These are phyloP conservation scores for Drosophila bifasciata DNA, from an alignment of 1,140 invertebrate species.

Conservation along the genomic window DNA sequence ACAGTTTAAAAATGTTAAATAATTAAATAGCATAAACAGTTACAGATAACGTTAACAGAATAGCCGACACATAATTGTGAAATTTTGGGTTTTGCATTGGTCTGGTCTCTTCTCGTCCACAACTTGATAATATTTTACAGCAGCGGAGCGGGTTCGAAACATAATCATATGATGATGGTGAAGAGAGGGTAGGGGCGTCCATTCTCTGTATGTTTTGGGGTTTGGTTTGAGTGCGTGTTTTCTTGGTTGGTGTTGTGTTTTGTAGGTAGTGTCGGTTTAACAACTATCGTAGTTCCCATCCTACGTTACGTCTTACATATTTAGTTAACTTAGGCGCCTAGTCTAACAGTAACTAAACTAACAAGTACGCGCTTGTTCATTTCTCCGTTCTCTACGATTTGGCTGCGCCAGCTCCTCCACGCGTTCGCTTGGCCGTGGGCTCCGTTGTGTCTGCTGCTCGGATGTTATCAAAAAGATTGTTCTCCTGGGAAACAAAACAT, in stretches of 20 bases:
- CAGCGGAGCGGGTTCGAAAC: slow-evolving; percentile 8
- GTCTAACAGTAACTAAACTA: slow-evolving; percentile 69
- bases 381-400: slow-evolving; percentile 51
- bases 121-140: slow-evolving; percentile 48
- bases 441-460: slow-evolving; percentile 69
- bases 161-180: slow-evolving; percentile 26
- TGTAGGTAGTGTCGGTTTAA: slow-evolving; percentile 65
- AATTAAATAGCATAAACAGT: slow-evolving; percentile 42
- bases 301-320: slow-evolving; percentile 69
- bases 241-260: slow-evolving; percentile 34
- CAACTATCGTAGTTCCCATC: slow-evolving; percentile 51
- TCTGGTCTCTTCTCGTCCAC: slow-evolving; percentile 26
- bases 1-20: slow-evolving; percentile 51
- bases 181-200: background rate
- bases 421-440: slow-evolving; percentile 67
- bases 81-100: slow-evolving; percentile 47
- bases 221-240: slow-evolving; percentile 19
- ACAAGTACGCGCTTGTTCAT: slow-evolving; percentile 59
- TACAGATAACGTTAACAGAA: slow-evolving; percentile 63
- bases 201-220: slow-evolving; percentile 19
- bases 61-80: slow-evolving; percentile 40
- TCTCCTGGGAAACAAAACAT: slow-evolving; percentile 37
- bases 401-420: slow-evolving; percentile 59
- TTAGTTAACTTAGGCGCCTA: slow-evolving; percentile 78
- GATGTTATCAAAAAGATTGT: slow-evolving; percentile 72